Percentiles rank a stretch among this genome's conserved stretches.
Evolutionary conservation across 2,113 vertebrate genomes (phyloP).

Genomic region (Dolichotis patagonum): DNA sequence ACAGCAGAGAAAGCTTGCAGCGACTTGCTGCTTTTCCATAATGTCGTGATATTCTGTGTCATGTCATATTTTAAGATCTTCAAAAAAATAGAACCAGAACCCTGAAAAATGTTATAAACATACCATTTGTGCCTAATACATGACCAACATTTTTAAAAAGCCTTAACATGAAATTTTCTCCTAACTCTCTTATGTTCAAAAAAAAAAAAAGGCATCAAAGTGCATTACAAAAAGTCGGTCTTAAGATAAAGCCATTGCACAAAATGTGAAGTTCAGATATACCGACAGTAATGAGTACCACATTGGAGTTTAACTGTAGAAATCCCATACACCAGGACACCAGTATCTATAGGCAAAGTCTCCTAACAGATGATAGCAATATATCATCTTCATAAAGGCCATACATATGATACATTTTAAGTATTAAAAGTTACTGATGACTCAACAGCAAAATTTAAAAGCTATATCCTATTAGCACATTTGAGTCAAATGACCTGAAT

Average conservation of each 20-base stretch:
- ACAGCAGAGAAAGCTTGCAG: constrained; percentile 37
- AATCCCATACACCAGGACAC: constrained; percentile 72
- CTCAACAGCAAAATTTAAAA: constrained; percentile 63
- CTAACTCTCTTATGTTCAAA: neutral
- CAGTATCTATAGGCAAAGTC: constrained; percentile 73
- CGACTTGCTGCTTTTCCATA: neutral
- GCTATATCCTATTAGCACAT: constrained; percentile 49
- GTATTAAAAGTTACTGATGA: constrained; percentile 62
- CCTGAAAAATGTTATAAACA: constrained; percentile 65
- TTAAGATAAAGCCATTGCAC: constrained; percentile 88
- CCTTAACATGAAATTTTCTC: constrained; percentile 71
- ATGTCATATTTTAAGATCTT: neutral
- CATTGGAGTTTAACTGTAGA: constrained; percentile 61
- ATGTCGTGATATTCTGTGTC: neutral
- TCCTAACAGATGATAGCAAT: constrained; percentile 62
- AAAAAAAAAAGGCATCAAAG: constrained; percentile 92
- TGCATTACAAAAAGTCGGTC: constrained; percentile 88
- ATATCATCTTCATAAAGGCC: constrained; percentile 53
- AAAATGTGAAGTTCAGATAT: constrained; percentile 77
- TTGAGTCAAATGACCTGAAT: constrained; percentile 43
- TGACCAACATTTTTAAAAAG: constrained; percentile 32
- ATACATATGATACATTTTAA: constrained; percentile 37
- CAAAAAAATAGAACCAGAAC: constrained; percentile 63
- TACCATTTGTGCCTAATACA: constrained; percentile 65
- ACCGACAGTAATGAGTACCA: constrained; percentile 66